A percentile compares a stretch with the other conserved stretches of the same genome.
Evolutionary conservation across 2,888 invertebrate species (phyloP).

Genomic region (Caradrina kadenii): DNA sequence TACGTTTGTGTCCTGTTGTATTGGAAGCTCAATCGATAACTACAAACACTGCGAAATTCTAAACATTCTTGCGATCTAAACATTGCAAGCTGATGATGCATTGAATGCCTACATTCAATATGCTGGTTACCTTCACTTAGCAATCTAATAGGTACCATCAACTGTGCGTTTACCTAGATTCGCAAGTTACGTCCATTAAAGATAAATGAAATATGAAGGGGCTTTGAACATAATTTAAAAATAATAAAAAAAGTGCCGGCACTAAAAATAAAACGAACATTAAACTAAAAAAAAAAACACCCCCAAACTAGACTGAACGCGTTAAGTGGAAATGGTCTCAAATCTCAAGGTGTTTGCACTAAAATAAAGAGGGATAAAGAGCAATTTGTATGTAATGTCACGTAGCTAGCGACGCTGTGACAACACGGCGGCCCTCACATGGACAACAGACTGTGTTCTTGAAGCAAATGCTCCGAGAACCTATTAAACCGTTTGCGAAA

Average conservation of each 20-base stretch:
- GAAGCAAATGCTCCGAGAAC: constrained; percentile 73
- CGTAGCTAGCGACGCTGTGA: constrained; percentile 76
- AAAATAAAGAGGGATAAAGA: constrained; percentile 75
- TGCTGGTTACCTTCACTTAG: constrained; percentile 17
- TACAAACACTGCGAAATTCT: not conserved
- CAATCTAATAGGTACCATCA: constrained; percentile 5
- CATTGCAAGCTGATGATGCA: not conserved
- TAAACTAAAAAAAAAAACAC: constrained; percentile 30
- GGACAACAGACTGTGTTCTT: constrained; percentile 75
- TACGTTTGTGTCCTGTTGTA: too few relatives aligned
- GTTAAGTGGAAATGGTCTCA: constrained; percentile 69
- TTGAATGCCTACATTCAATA: not conserved
- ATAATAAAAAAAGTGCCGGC: constrained; percentile 13
- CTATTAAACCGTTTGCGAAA: constrained; percentile 78
- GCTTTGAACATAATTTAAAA: constrained; percentile 15
- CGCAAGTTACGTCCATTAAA: not conserved
- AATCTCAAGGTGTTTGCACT: constrained; percentile 75
- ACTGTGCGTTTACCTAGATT: constrained; percentile 12
- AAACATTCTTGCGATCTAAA: constrained; percentile 2
- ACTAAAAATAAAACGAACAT: constrained; percentile 1
- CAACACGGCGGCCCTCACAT: constrained; percentile 78
- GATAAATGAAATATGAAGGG: constrained; percentile 8
- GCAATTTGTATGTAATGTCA: constrained; percentile 79
- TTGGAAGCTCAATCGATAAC: not conserved
- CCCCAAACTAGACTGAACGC: constrained; percentile 48